Percentiles rank a stretch among this genome's conserved stretches.
Conservation (phyloP, 2,797 vertebrate species). For the Hippoglossus hippoglossus region DNA sequence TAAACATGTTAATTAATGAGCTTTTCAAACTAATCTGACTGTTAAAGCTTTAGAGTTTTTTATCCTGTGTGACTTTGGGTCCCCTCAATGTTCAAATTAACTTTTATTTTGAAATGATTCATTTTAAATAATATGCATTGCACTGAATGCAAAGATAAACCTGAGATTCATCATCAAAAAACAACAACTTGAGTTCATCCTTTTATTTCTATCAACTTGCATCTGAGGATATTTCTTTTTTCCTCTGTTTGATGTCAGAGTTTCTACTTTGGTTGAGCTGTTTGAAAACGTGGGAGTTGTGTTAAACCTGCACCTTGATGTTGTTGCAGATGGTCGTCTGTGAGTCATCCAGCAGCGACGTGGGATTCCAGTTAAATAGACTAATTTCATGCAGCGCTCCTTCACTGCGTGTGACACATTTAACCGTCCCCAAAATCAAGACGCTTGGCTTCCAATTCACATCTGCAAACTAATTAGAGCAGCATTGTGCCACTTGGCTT, state of each 20-base stretch:
- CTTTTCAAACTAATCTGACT: too few relatives aligned
- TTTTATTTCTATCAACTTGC: too few relatives aligned
- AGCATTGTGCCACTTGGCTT: slow-evolving; percentile 54
- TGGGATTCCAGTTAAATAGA: slow-evolving; percentile 19
- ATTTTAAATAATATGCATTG: too few relatives aligned
- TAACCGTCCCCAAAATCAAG: slow-evolving; percentile 38
- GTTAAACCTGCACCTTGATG: slow-evolving; percentile 24
- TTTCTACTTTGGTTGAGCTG: slow-evolving; percentile 6
- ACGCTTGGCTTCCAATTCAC: slow-evolving; percentile 53
- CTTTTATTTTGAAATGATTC: too few relatives aligned
- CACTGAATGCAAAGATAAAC: too few relatives aligned
- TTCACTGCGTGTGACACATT: slow-evolving; percentile 57
- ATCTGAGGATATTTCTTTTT: too few relatives aligned
- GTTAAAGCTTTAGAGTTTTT: too few relatives aligned
- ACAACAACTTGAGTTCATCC: too few relatives aligned
- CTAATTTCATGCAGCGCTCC: slow-evolving; percentile 51
- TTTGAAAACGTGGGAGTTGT: slow-evolving; percentile 8
- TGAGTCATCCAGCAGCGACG: slow-evolving; percentile 45
- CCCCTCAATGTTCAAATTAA: too few relatives aligned
- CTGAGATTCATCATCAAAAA: too few relatives aligned
- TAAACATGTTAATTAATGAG: too few relatives aligned
- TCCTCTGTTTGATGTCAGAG: slow-evolving; percentile 10
- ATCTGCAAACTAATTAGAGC: slow-evolving; percentile 67
- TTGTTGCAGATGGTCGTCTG: slow-evolving; percentile 20
- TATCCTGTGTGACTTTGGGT: too few relatives aligned